Percentiles rank a stretch among this genome's conserved stretches.
Evolutionary conservation across 2,888 invertebrate genomes (phyloP).

Genomic region (Aspidapion aeneum): DNA sequence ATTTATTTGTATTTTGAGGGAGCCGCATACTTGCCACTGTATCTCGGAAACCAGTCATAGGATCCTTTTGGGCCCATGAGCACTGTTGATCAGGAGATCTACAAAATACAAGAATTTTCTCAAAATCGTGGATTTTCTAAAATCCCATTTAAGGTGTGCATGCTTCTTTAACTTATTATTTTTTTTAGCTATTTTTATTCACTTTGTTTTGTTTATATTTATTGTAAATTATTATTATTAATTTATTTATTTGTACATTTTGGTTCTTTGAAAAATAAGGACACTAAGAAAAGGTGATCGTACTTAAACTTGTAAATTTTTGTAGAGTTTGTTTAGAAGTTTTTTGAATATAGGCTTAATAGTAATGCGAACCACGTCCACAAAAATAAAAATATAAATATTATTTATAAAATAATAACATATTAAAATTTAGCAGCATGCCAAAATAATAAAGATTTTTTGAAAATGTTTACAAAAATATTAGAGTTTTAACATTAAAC

Average conservation of each 20-base stretch:
- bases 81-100: no score
- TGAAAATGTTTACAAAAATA: constrained; percentile 27
- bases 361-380: constrained; percentile 41
- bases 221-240: background rate
- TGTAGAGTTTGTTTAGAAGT: background rate
- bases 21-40: no score
- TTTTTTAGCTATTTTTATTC: background rate
- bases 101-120: no score
- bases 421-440: constrained; percentile 31
- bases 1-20: no score
- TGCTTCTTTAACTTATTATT: no score
- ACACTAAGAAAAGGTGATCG: background rate
- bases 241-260: no score
- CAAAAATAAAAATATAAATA: constrained; percentile 11
- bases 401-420: background rate
- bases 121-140: no score
- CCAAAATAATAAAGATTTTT: constrained; percentile 22
- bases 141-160: no score
- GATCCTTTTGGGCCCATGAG: no score
- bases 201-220: background rate
- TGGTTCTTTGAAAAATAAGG: no score
- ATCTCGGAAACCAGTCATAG: no score
- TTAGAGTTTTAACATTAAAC: constrained; percentile 16
- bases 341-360: constrained; percentile 23
- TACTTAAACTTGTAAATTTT: background rate